These are phyloP conservation scores for Callimorpha dominula DNA, from an alignment of 2,888 invertebrate species.

Conservation along the genomic window DNA sequence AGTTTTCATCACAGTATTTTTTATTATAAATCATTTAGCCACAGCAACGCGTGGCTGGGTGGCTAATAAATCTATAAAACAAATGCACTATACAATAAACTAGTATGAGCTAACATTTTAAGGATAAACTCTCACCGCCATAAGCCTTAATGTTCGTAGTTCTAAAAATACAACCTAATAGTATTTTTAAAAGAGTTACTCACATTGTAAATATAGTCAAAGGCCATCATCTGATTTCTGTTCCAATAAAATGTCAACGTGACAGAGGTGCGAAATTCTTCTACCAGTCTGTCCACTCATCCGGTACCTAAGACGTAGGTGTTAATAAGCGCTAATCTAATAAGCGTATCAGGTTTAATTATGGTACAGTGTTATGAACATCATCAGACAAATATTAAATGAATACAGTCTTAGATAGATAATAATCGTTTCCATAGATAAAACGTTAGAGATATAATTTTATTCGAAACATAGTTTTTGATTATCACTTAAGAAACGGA, in stretches of 20 bases:
- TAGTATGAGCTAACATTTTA: too few species aligned
- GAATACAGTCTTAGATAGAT: neutral
- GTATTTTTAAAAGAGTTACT: too few species aligned
- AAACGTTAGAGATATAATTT: neutral
- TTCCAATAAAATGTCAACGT: neutral
- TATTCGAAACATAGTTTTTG: neutral
- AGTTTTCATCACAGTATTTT: too few species aligned
- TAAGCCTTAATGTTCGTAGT: too few species aligned
- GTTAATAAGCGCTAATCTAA: slow-evolving; percentile 36
- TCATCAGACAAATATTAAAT: neutral
- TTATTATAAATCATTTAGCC: too few species aligned
- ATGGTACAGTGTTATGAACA: neutral
- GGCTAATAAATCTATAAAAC: too few species aligned
- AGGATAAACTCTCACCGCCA: too few species aligned
- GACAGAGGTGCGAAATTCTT: slow-evolving; percentile 32
- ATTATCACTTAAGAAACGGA: neutral
- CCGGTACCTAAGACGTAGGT: slow-evolving; percentile 13
- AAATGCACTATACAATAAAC: too few species aligned
- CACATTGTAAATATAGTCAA: neutral
- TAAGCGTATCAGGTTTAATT: slow-evolving; percentile 1
- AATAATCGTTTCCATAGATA: neutral
- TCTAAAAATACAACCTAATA: too few species aligned
- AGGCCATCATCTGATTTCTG: neutral
- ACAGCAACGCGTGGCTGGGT: too few species aligned
- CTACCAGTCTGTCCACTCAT: neutral